Evolutionary conservation across 2,888 invertebrate species (phyloP).

Genomic region (Xestia rhomboidea): DNA sequence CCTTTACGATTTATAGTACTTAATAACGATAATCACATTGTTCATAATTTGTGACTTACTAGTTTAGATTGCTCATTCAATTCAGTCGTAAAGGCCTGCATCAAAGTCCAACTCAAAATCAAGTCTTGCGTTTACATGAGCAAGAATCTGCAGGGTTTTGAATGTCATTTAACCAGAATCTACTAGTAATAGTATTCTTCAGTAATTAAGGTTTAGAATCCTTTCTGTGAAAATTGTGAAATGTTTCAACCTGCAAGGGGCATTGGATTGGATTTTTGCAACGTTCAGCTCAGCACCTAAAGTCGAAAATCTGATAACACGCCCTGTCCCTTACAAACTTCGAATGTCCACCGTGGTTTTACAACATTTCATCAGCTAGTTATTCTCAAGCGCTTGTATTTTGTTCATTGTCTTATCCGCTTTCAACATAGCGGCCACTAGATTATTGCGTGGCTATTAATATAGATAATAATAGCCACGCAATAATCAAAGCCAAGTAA

Average conservation of each 20-base stretch:
- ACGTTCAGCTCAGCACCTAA: neutral
- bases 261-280: neutral
- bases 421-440: conserved; percentile 46
- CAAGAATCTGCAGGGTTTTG: neutral
- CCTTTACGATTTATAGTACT: neutral
- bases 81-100: neutral
- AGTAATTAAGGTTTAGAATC: neutral
- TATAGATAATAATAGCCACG: too few relatives aligned
- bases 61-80: neutral
- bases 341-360: neutral
- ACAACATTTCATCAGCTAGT: neutral
- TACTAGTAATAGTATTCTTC: neutral
- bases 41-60: neutral
- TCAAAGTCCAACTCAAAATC: conserved; percentile 14
- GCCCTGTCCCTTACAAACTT: neutral
- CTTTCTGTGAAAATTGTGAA: neutral
- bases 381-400: conserved; percentile 1
- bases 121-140: conserved; percentile 1
- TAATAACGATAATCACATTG: neutral
- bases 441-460: conserved; percentile 38
- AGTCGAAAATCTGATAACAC: neutral
- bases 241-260: neutral
- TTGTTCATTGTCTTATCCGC: conserved; percentile 14
- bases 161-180: neutral
- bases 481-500: too few relatives aligned